Evolutionary conservation across 2,888 invertebrate genomes (phyloP).

Genomic region (Ophonus ardosiacus): DNA sequence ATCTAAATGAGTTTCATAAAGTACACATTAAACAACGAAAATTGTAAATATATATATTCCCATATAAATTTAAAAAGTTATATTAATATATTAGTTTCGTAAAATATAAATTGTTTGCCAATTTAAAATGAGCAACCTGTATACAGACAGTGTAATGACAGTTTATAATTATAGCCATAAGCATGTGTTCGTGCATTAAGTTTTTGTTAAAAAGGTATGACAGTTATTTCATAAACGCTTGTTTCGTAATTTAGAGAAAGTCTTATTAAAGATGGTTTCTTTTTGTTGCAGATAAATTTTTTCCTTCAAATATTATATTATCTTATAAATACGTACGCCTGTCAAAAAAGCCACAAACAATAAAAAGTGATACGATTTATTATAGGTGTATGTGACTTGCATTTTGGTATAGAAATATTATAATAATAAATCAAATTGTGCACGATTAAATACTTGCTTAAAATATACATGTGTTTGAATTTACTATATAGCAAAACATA

Average conservation of each 20-base stretch:
- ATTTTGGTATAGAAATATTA: background rate
- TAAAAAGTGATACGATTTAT: background rate
- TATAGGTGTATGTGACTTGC: constrained; percentile 15
- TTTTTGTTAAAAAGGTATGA: background rate
- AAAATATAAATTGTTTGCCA: too few species aligned
- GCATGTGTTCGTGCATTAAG: background rate
- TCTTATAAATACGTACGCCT: background rate
- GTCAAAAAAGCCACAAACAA: background rate
- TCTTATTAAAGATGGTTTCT: constrained; percentile 25
- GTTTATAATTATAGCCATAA: constrained; percentile 18
- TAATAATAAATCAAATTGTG: background rate
- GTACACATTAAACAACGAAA: background rate
- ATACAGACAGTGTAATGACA: background rate
- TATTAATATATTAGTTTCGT: background rate
- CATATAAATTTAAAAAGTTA: background rate
- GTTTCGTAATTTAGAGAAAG: constrained; percentile 26
- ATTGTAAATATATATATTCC: background rate
- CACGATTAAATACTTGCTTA: too few species aligned
- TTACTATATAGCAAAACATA: too few species aligned
- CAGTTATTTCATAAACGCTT: constrained; percentile 27
- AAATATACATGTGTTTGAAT: too few species aligned
- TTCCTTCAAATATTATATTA: constrained; percentile 14
- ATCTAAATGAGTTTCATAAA: too few species aligned
- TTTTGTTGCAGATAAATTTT: constrained; percentile 9
- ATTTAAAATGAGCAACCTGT: too few species aligned